Evolutionary conservation across 2,797 vertebrate species (phyloP).

Genomic region (Crocodylus rhombifer): DNA sequence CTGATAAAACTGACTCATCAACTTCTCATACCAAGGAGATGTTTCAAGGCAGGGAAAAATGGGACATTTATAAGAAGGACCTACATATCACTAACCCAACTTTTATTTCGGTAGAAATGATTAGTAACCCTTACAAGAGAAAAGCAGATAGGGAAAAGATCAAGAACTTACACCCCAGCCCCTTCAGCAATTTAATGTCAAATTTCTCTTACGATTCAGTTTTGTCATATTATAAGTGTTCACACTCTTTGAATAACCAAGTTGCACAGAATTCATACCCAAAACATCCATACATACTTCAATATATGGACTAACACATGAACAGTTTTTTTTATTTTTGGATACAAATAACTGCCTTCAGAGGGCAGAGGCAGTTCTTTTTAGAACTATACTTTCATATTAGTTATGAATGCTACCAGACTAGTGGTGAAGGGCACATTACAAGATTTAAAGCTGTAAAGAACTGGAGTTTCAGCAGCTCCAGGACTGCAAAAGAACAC

Average conservation of each 20-base stretch:
- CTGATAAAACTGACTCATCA: conserved; percentile 67
- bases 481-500: conserved; percentile 55
- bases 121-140: background rate
- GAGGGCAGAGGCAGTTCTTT: background rate
- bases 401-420: conserved; percentile 40
- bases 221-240: background rate
- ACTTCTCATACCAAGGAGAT: conserved; percentile 30
- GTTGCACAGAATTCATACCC: background rate
- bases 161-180: fast-evolving
- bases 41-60: conserved; percentile 10
- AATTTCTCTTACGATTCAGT: background rate
- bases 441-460: background rate
- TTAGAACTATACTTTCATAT: background rate
- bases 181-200: background rate
- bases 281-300: fast-evolving
- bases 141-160: background rate
- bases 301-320: background rate
- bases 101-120: conserved; percentile 11
- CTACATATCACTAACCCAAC: background rate
- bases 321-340: background rate
- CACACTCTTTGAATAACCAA: background rate
- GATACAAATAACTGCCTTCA: fast-evolving
- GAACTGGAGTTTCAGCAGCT: fast-evolving
- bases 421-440: background rate
- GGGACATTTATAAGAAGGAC: conserved; percentile 39